Evolutionary conservation across 1,140 invertebrate species (phyloP), one percentile per base, ranked within the genome.

Genomic region (Bombus turneri): DNA sequence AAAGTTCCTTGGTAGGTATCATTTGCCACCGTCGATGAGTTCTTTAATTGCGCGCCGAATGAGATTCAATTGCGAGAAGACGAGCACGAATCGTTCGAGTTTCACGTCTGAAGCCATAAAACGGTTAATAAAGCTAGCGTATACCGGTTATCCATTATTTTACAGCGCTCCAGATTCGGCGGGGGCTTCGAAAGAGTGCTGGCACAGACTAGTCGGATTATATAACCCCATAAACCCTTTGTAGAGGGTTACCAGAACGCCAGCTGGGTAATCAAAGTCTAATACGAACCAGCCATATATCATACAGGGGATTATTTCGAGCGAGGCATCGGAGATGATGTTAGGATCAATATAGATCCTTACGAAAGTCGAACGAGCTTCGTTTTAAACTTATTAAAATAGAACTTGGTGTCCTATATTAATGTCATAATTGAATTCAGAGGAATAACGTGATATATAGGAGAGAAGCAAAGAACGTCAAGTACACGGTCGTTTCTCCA

Each of bases 51-150:
- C 25, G 59, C 78, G 34, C n/a, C 62, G 66, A 83, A 86, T 88
- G 87, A 88, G 78, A 88, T 85, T 85, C 86, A 87, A 85, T 82
- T 88, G 77, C 68, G 57, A 37, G 59, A 18, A 75, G 64, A 68
- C 41, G 86, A 77, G 41, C 37, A 37, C n/a, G 43, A 47, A 75
- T 37, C 62, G 22, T 62, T 43, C 34, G 53, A 81, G 74, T 85
- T 62, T n/a, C 69, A 81, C 31, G 64, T 76, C 66, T 37, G 18
- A 22, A 47, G 41, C 59, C 74, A 64, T 88, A 86, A 89, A 88
- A 81, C 78, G 39, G 31, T 47, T 57, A 74, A 88, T 85, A 88
- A 85, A 74, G 43, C 72, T 28, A 64, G 22, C 43, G 18, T 31
- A 13, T 69, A 25, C 31, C 18, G 31, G 37, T 1, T 73, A 31